A percentile compares a stretch with the other conserved stretches of the same genome.
phyloP scores from a whole-genome alignment of 2,888 invertebrate genomes.

The Drosophila recens region DNA sequence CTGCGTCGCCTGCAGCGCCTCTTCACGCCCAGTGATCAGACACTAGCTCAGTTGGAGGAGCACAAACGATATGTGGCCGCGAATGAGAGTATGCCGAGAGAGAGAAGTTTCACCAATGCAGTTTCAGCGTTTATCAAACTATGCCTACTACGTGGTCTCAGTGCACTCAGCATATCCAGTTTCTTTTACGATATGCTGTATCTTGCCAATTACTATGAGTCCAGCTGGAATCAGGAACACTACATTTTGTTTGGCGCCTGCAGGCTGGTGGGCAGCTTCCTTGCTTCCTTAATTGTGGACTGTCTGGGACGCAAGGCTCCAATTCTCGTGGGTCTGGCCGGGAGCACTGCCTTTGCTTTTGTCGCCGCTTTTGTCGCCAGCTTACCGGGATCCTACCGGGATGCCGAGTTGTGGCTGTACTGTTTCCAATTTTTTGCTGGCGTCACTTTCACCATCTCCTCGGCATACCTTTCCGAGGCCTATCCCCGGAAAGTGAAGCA shows the following conservation, averaged over 20 bases:
- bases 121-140: constrained; percentile 64
- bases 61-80: constrained; percentile 64
- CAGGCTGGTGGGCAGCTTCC: constrained; percentile 53
- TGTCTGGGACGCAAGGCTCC: constrained; percentile 61
- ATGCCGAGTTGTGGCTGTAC: constrained; percentile 36
- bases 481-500: constrained; percentile 73
- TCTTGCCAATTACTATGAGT: no score
- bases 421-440: constrained; percentile 64
- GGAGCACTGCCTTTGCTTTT: constrained; percentile 53
- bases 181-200: constrained; percentile 21
- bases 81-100: constrained; percentile 33
- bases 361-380: constrained; percentile 35
- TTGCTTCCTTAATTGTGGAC: constrained; percentile 56
- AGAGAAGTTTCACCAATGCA: constrained; percentile 36
- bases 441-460: constrained; percentile 57
- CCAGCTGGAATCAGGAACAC: background rate
- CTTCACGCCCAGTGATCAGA: constrained; percentile 42
- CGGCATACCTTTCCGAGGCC: constrained; percentile 73
- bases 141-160: constrained; percentile 62
- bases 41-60: constrained; percentile 59
- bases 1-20: constrained; percentile 66
- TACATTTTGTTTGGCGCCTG: constrained; percentile 44
- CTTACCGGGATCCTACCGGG: background rate
- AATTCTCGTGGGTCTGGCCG: constrained; percentile 48
- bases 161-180: constrained; percentile 57